phyloP scores from a whole-genome alignment of 2,888 invertebrate genomes.

The Stenolophus ochropezus region DNA sequence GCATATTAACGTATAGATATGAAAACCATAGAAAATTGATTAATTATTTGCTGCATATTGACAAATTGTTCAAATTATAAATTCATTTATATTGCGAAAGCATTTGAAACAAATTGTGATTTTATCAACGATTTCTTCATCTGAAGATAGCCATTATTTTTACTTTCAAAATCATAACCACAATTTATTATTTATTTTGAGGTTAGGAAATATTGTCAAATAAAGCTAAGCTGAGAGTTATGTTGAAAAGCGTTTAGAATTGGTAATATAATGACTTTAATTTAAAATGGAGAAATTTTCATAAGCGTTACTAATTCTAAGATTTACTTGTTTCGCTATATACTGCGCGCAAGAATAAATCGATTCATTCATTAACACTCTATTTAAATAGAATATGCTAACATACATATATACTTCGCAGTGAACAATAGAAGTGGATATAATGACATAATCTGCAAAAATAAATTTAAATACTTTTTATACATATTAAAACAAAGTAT shows the following conservation, averaged over 20 bases:
- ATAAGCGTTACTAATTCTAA: constrained; percentile 31
- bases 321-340: constrained; percentile 20
- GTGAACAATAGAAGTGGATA: too few species aligned
- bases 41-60: neutral
- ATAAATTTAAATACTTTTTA: too few species aligned
- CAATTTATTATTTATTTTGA: neutral
- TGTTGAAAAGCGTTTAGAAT: constrained; percentile 14
- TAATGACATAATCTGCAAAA: too few species aligned
- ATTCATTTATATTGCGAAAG: neutral
- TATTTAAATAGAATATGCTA: constrained; percentile 19
- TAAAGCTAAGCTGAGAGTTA: neutral
- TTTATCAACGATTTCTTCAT: neutral
- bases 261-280: constrained; percentile 5
- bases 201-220: neutral
- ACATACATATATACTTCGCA: neutral
- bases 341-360: constrained; percentile 21
- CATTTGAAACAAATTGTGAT: neutral
- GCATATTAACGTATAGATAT: neutral
- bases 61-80: neutral
- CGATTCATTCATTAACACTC: constrained; percentile 30
- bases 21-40: neutral
- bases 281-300: constrained; percentile 33
- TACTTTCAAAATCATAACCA: neutral
- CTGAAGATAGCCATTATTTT: neutral
- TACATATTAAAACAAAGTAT: too few species aligned